Conservation (phyloP, 2,888 invertebrate genomes). For the Hedya salicella region DNA sequence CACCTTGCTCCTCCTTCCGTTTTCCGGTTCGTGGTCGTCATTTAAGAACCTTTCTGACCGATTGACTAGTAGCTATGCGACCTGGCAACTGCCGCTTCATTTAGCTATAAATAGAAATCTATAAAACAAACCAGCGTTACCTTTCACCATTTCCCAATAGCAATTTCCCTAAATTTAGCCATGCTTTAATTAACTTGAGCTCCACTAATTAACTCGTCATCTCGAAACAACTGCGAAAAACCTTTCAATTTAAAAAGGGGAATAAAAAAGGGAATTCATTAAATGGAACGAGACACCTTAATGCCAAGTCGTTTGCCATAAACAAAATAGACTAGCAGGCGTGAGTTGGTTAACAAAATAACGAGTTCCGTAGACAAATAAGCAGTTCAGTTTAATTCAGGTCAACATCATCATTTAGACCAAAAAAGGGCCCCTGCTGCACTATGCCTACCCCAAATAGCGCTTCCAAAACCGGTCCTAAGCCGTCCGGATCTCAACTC, state of each 20-base stretch:
- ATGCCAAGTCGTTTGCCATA: constrained; percentile 35
- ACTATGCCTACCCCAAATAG: no score
- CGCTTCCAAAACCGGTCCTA: no score
- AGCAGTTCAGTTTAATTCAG: no score
- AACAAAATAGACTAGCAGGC: constrained; percentile 31
- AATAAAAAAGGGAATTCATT: constrained; percentile 32
- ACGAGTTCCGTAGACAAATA: background rate
- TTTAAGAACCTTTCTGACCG: no score
- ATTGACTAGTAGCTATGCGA: no score
- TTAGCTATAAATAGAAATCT: background rate
- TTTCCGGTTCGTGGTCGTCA: no score
- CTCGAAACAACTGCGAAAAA: constrained; percentile 23
- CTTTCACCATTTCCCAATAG: background rate
- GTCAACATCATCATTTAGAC: no score
- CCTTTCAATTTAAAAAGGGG: constrained; percentile 31
- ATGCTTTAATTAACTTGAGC: constrained; percentile 5
- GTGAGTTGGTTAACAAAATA: background rate
- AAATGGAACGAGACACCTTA: constrained; percentile 40
- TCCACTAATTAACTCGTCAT: constrained; percentile 32
- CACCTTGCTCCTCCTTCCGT: no score
- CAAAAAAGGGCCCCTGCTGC: no score
- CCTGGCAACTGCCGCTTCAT: no score
- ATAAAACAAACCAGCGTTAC: background rate
- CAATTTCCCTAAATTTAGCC: background rate
- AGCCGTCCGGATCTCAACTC: no score